Percentiles rank a stretch among this genome's conserved stretches.
These are phyloP conservation scores for Silurus lanzhouensis DNA, from an alignment of 2,797 vertebrate species.

Conservation along the genomic window DNA sequence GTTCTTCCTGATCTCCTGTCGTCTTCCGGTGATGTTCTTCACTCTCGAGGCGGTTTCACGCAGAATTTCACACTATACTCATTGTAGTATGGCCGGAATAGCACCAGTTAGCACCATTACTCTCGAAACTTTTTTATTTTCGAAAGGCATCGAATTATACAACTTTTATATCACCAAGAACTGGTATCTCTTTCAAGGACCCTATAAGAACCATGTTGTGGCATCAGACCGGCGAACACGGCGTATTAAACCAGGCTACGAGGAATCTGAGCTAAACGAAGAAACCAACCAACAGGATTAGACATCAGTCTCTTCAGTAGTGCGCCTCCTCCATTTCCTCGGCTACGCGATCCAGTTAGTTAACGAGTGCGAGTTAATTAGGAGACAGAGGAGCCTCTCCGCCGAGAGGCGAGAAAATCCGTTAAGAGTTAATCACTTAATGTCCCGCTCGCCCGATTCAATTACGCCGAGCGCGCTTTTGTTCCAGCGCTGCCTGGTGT, in stretches of 20 bases:
- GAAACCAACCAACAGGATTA: constrained; percentile 20
- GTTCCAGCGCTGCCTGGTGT: neutral
- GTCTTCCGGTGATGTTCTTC: no score
- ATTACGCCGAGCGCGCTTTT: constrained; percentile 13
- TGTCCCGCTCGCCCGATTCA: constrained; percentile 23
- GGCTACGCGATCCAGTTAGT: constrained; percentile 20
- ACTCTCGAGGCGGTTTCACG: no score
- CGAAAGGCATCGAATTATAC: no score
- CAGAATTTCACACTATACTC: no score
- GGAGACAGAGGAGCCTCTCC: constrained; percentile 12
- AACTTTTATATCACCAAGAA: neutral
- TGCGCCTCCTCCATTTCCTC: neutral
- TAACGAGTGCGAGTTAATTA: constrained; percentile 26
- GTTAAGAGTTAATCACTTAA: constrained; percentile 34
- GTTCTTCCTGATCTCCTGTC: no score
- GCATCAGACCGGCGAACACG: neutral
- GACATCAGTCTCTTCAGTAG: neutral
- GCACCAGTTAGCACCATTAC: no score
- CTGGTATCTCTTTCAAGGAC: neutral
- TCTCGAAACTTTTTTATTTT: no score
- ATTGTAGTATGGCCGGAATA: no score
- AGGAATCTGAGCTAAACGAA: neutral
- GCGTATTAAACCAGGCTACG: neutral
- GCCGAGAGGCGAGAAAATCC: constrained; percentile 23
- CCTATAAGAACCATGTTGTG: neutral